Conservation (phyloP, 2,797 vertebrate genomes). For the Salarias fasciatus region DNA sequence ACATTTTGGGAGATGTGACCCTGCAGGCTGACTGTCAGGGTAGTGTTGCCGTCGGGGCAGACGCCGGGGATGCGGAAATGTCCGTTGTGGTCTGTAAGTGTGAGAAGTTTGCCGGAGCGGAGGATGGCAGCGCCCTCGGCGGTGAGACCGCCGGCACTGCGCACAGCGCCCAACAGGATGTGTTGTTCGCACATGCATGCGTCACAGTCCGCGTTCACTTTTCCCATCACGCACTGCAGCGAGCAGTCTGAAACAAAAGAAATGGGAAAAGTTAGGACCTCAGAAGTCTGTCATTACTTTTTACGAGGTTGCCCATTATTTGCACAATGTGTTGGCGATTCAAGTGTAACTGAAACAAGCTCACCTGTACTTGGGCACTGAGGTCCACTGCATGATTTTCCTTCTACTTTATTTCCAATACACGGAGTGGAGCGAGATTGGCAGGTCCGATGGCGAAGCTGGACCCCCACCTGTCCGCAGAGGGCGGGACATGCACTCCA, state of each 20-base stretch:
- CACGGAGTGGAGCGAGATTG: slow-evolving; percentile 81
- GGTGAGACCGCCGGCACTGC: slow-evolving; percentile 85
- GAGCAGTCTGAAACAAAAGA: slow-evolving; percentile 82
- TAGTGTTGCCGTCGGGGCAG: slow-evolving; percentile 91
- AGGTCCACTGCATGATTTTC: slow-evolving; percentile 85
- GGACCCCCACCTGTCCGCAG: slow-evolving; percentile 88
- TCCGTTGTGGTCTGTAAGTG: slow-evolving; percentile 86
- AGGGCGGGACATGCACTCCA: slow-evolving; percentile 90
- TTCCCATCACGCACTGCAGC: slow-evolving; percentile 88
- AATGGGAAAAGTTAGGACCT: neutral
- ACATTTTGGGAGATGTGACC: slow-evolving; percentile 81
- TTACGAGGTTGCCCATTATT: no score
- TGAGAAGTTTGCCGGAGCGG: slow-evolving; percentile 84
- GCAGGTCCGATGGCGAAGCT: slow-evolving; percentile 89
- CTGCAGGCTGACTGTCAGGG: slow-evolving; percentile 86
- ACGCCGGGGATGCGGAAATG: slow-evolving; percentile 90
- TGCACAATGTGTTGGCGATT: neutral
- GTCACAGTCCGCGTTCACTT: slow-evolving; percentile 88
- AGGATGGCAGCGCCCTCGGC: slow-evolving; percentile 78
- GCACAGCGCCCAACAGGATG: slow-evolving; percentile 86
- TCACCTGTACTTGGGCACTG: slow-evolving; percentile 83
- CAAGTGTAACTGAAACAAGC: neutral
- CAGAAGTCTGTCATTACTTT: no score
- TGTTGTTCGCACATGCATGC: slow-evolving; percentile 92
- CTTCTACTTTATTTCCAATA: slow-evolving; percentile 86